Evolutionary conservation across 64 coral and sea anemone species (phyloP).

Genomic region (Actinia equina): DNA sequence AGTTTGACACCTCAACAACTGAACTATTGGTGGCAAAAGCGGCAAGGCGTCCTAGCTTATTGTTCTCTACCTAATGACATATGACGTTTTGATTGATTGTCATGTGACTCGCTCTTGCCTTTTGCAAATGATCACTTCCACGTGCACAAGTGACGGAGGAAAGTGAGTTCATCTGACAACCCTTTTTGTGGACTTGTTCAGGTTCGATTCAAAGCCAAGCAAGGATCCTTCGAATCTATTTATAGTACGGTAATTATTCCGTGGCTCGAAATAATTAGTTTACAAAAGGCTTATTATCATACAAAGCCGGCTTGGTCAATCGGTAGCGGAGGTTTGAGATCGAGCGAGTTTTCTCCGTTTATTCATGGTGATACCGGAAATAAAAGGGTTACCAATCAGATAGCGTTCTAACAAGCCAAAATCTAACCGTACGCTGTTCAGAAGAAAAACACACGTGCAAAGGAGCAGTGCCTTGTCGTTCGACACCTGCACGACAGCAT

Average conservation of each 20-base stretch:
- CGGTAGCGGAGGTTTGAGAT: conserved; percentile 23
- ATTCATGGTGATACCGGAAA: conserved; percentile 52
- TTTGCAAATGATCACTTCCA: conserved; percentile 26
- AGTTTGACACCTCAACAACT: conserved; percentile 98
- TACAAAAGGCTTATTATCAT: conserved; percentile 68
- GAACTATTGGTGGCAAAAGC: conserved; percentile 87
- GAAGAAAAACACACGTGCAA: conserved; percentile 42
- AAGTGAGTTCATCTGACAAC: background rate
- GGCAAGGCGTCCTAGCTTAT: conserved; percentile 66
- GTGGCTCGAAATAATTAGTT: conserved; percentile 89
- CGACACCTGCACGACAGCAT: conserved; percentile 57
- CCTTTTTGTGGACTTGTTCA: background rate
- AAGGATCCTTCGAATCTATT: background rate
- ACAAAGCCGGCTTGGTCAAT: background rate
- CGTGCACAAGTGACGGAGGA: conserved; percentile 53
- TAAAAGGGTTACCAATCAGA: conserved; percentile 50
- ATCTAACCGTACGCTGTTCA: conserved; percentile 26
- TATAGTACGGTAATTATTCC: conserved; percentile 44
- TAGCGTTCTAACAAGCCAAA: conserved; percentile 2
- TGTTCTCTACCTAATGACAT: conserved; percentile 94
- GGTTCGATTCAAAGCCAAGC: background rate
- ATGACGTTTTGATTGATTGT: conserved; percentile 97
- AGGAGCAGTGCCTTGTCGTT: conserved; percentile 34
- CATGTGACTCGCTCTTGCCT: conserved; percentile 50
- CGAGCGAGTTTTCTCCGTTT: background rate